A percentile compares a stretch with the other conserved stretches of the same genome.
Conservation (phyloP, 2,888 invertebrate species). For the Apocheima hispidaria region DNA sequence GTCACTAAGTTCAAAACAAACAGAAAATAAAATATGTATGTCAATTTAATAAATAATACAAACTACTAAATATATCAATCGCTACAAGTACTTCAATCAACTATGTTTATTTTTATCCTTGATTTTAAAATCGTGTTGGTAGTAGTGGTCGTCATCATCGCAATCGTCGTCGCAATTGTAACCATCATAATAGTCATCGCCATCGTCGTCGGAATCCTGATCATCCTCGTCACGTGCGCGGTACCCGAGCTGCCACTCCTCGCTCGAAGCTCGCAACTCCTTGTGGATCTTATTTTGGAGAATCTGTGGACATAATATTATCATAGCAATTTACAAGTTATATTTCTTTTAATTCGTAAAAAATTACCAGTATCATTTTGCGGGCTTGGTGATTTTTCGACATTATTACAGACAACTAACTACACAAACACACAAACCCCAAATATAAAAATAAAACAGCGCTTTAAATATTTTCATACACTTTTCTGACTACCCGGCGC, state of each 20-base stretch:
- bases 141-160: conserved; percentile 55
- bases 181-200: conserved; percentile 56
- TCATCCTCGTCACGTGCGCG: conserved; percentile 39
- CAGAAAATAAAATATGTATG: not conserved
- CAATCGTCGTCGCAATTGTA: conserved; percentile 47
- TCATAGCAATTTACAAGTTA: not conserved
- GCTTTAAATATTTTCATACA: no score
- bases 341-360: no score
- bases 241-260: conserved; percentile 51
- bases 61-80: not conserved
- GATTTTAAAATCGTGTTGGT: conserved; percentile 46
- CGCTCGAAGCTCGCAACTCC: conserved; percentile 53
- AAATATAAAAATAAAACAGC: no score
- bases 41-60: conserved; percentile 9
- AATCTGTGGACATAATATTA: conserved; percentile 59
- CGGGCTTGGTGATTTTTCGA: no score
- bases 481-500: no score
- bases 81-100: conserved; percentile 15
- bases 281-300: conserved; percentile 70
- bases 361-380: no score
- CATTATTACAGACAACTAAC: no score
- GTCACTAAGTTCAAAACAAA: not conserved
- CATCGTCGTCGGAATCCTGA: conserved; percentile 49
- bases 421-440: no score
- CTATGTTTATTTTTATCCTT: conserved; percentile 39